Evolutionary conservation across 2,888 invertebrate species (phyloP).

Genomic region (Xestia sexstrigata): DNA sequence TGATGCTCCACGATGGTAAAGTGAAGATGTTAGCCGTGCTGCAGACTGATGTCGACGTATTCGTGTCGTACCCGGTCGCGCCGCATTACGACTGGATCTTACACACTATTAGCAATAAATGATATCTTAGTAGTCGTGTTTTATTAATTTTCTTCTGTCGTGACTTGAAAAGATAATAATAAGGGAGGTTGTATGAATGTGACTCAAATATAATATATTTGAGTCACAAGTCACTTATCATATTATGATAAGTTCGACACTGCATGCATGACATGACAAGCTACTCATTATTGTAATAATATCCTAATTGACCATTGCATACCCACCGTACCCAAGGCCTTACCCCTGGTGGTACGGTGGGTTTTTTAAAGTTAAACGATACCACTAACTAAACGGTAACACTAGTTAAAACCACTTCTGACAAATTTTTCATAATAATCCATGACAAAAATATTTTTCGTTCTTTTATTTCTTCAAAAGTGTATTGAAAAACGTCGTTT

Average conservation of each 20-base stretch:
- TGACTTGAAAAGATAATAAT: not conserved
- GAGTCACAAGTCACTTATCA: no score
- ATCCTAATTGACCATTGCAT: not conserved
- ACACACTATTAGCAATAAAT: slow-evolving; percentile 50
- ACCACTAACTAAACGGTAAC: no score
- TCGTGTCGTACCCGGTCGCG: slow-evolving; percentile 62
- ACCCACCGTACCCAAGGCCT: no score
- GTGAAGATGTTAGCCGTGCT: slow-evolving; percentile 68
- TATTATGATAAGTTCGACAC: not conserved
- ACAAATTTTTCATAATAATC: no score
- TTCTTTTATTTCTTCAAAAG: no score
- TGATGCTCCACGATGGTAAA: slow-evolving; percentile 44
- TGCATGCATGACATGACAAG: not conserved
- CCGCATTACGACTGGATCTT: slow-evolving; percentile 65
- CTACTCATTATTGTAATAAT: not conserved
- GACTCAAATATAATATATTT: no score
- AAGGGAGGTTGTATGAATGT: not conserved
- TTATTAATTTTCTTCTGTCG: slow-evolving; percentile 17
- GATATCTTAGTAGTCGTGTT: slow-evolving; percentile 22
- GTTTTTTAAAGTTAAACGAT: no score
- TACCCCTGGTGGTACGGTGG: no score
- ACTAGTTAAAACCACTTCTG: no score
- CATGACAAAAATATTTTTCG: no score
- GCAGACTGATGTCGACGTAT: slow-evolving; percentile 64
- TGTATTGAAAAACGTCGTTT: no score